Conservation (phyloP, 2,113 vertebrate species). For the Sisor rabdophorus region DNA sequence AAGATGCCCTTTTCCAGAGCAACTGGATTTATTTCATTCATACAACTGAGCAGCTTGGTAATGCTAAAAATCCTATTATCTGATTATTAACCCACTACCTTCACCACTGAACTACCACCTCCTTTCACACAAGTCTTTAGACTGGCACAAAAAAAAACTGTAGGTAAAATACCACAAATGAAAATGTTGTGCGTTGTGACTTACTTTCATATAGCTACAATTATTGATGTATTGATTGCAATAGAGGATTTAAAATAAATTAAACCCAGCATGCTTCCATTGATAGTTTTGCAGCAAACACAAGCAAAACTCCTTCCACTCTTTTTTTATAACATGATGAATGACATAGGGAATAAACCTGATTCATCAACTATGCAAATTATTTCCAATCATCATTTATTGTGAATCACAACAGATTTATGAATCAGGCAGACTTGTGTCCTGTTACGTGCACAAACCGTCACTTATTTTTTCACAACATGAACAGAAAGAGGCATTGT, state of each 20-base stretch:
- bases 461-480: background rate
- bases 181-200: background rate
- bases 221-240: background rate
- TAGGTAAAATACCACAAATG: background rate
- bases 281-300: background rate
- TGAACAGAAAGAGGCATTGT: background rate
- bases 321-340: background rate
- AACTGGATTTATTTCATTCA: no score
- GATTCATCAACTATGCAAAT: background rate
- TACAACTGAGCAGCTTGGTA: no score
- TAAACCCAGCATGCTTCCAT: background rate
- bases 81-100: no score
- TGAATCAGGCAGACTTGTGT: background rate
- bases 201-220: background rate
- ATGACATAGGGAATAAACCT: background rate
- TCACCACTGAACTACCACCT: no score
- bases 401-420: background rate
- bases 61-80: no score
- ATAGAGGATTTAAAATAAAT: background rate
- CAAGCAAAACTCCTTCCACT: background rate
- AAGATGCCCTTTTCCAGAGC: no score
- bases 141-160: background rate
- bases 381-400: background rate
- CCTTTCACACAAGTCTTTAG: no score
- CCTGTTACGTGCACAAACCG: background rate